phyloP scores from a whole-genome alignment of 2,797 vertebrate species.

The Monodelphis domestica region DNA sequence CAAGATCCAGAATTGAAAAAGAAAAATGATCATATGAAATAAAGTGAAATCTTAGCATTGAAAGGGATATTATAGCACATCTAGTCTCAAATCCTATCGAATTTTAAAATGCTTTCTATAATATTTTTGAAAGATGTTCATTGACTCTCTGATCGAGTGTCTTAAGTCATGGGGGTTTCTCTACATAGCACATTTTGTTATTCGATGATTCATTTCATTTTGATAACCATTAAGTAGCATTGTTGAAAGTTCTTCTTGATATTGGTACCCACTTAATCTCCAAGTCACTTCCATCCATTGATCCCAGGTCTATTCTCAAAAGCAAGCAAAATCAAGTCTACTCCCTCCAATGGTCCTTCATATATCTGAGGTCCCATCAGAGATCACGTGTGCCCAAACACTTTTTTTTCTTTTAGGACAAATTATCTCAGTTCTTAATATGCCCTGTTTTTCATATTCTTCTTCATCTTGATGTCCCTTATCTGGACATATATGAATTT shows the following conservation, averaged over 20 bases:
- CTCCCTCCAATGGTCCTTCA: background rate
- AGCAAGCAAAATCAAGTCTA: background rate
- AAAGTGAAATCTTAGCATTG: background rate
- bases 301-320: accelerated
- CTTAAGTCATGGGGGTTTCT: background rate
- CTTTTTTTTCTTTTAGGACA: background rate
- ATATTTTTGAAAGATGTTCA: background rate
- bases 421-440: background rate
- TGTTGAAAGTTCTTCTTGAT: background rate
- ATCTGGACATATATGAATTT: background rate
- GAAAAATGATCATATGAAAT: background rate
- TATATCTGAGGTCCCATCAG: background rate
- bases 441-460: background rate
- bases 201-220: background rate
- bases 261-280: background rate
- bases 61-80: background rate
- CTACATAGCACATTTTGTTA: background rate
- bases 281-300: background rate
- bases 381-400: background rate
- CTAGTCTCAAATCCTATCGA: background rate
- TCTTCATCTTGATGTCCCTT: background rate
- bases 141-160: background rate
- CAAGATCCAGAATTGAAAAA: background rate
- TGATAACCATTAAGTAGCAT: background rate
- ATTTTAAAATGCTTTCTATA: background rate